Percentiles rank a stretch among this genome's conserved stretches.
Evolutionary conservation across 2,888 invertebrate genomes (phyloP).

Genomic region (Abrostola triplasia): DNA sequence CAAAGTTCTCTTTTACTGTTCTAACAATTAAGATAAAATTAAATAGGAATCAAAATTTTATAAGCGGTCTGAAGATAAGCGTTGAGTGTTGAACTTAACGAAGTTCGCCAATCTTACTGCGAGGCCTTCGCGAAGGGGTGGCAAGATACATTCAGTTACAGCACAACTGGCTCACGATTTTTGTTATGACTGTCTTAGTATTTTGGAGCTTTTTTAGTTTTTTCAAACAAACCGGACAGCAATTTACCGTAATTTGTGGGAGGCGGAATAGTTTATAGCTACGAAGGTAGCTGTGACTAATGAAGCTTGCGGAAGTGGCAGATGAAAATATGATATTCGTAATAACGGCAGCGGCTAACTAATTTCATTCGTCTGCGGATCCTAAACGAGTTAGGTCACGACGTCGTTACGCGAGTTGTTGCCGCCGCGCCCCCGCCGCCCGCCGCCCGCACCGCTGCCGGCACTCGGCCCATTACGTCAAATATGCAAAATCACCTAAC

Average conservation of each 20-base stretch:
- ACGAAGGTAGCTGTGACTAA: conserved; percentile 55
- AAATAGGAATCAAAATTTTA: conserved; percentile 86
- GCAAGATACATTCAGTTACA: conserved; percentile 47
- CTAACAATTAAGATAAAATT: conserved; percentile 85
- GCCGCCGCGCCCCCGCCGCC: conserved; percentile 30
- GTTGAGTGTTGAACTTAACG: conserved; percentile 82
- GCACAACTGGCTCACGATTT: conserved; percentile 40
- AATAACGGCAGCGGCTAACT: conserved; percentile 81
- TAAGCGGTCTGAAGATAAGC: conserved; percentile 84
- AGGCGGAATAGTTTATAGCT: conserved; percentile 35
- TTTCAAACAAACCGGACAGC: conserved; percentile 4
- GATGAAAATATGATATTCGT: conserved; percentile 85
- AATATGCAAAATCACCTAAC: conserved; percentile 60
- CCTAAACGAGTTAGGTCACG: conserved; percentile 80
- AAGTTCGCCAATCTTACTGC: conserved; percentile 72
- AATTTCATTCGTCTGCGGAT: conserved; percentile 84
- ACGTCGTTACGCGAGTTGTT: conserved; percentile 67
- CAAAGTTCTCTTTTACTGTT: conserved; percentile 81
- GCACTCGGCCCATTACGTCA: conserved; percentile 52
- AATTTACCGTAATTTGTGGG: conserved; percentile 18
- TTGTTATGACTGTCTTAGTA: not conserved
- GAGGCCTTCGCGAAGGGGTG: conserved; percentile 53
- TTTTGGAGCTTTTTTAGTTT: too few relatives aligned
- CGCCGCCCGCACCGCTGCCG: conserved; percentile 17
- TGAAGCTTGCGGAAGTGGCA: conserved; percentile 70